Evolutionary conservation across 1,140 invertebrate genomes (phyloP), one percentile per base, ranked within the genome.

Genomic region (Campodea augens): DNA sequence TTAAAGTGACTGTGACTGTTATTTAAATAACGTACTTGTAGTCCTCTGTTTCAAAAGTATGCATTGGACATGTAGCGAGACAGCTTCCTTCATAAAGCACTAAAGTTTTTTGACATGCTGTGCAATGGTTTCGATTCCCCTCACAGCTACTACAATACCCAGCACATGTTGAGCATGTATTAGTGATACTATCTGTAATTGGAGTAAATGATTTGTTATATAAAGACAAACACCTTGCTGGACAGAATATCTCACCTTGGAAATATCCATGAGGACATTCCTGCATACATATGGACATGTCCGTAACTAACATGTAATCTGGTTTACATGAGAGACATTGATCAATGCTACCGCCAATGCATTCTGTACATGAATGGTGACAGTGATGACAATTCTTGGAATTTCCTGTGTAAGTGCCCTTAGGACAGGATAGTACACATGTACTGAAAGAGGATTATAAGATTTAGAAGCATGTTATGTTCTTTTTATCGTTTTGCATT

Each of bases 251-350:
- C 40, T 40, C 64, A 81, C 77, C 78, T 64, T 84, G 81, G 60
- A 73, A 86, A 54, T 87, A 88, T 27, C 81, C 81, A 54, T 86
- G 82, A 0, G 81, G 82, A 55, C 82, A 88, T 52, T 81, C 74
- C 54, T 85, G 80, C 32, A 86, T 60, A 51, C 81, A 85, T 2
- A 85, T 75, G 27, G 79, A 79, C 29, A 85, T 63, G 65, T 85
- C 81, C 3, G 75, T 75, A 43, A 85, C 75, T 55, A 79, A 65
- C 15, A 83, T 65, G 58, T 85, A 77, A 38, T 77, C 77, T 3
- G 81, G 79, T 1, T 79, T 78, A 61, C 82, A 86, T 5, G 78
- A 77, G 2, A 85, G 64, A 57, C 82, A 86, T 32, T 77, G 78
- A 54, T 84, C 78, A 52, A 81, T 78, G 13, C 80, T 79, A 4